A percentile compares a stretch with the other conserved stretches of the same genome.
Conservation (phyloP, 2,113 vertebrate species). For the Ictidomys tridecemlineatus region DNA sequence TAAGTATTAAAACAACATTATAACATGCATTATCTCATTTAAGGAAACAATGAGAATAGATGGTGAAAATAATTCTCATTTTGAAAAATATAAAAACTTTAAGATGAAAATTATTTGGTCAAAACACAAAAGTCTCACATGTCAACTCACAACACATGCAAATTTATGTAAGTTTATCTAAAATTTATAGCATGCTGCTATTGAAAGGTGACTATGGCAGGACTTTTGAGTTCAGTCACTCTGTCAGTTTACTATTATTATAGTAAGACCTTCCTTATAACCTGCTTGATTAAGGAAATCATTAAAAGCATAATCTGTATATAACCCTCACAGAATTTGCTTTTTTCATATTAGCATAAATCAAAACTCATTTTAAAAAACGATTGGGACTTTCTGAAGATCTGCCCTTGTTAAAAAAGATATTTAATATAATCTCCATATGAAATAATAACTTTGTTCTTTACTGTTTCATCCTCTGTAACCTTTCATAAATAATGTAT, state of each 20-base stretch:
- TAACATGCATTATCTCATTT: slow-evolving; percentile 43
- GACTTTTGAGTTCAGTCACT: slow-evolving; percentile 18
- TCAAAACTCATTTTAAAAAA: slow-evolving; percentile 76
- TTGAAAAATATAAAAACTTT: slow-evolving; percentile 51
- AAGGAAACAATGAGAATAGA: slow-evolving; percentile 29
- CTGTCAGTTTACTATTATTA: slow-evolving; percentile 64
- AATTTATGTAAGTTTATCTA: slow-evolving; percentile 61
- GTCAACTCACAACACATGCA: slow-evolving; percentile 25
- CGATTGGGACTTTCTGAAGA: slow-evolving; percentile 49
- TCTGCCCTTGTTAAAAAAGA: slow-evolving; percentile 59
- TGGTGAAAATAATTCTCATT: neutral
- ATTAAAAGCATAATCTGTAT: slow-evolving; percentile 69
- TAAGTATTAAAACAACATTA: neutral
- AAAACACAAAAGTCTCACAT: slow-evolving; percentile 41
- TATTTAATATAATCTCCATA: slow-evolving; percentile 62
- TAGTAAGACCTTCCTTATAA: slow-evolving; percentile 45
- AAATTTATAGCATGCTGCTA: slow-evolving; percentile 19
- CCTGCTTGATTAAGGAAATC: slow-evolving; percentile 71
- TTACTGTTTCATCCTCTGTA: slow-evolving; percentile 56
- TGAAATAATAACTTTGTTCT: slow-evolving; percentile 50
- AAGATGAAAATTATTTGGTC: slow-evolving; percentile 54
- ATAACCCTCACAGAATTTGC: slow-evolving; percentile 60
- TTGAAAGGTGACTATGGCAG: slow-evolving; percentile 5
- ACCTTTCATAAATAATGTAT: neutral
- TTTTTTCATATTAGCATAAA: slow-evolving; percentile 76